Evolutionary conservation across 2,797 vertebrate species (phyloP), one percentile per base, ranked within the genome.

Genomic region (Sebastolobus altivelis): DNA sequence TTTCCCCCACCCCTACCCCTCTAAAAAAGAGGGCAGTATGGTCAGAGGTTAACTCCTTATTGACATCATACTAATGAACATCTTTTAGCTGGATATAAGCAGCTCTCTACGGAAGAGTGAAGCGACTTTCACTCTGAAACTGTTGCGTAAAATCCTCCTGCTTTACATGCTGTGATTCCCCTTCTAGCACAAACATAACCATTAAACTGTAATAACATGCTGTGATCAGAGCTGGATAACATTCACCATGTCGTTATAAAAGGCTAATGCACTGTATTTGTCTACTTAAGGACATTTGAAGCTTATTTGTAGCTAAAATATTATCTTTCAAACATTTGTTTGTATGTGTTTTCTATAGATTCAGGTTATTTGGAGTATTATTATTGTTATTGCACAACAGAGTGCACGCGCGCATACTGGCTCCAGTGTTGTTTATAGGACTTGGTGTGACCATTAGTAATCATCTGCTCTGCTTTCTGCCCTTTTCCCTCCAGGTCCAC

Each of bases 401-500:
- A 52, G 27, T 35, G 27, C 33, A 55, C 27, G 49, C 11, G 22
- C 33, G 61, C 13, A 79, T 12, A 29, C 13, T 40, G 49, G 27
- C 65, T 22, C 22, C 40, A 40, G 31, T 25, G 43, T 33, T 70
- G 33, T 22, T 55, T 72, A 7, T 46, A 14, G 20, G 4, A 12
- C 25, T 70, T 1, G 11, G 29, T 37, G 46, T 63, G 58, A 38
- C 9, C 13, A 59, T 83, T 38, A 62, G 65, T 72, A 18, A 82
- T 75, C 40, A 58, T 49, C 20, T 0, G 16, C 72, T 79, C 68
- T 72, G 37, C 68, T 68, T 33, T 71, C 63, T 84, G 43, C 33
- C 74, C 67, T 78, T 66, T 81, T 72, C 49, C 27, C 78, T 75
- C 43, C 89, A 96, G 96, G 56, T 95, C 95, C 70, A 95, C 95